Base-by-base conservation (phyloP, 2,797 vertebrate genomes). In the Lepus oiostolus region DNA sequence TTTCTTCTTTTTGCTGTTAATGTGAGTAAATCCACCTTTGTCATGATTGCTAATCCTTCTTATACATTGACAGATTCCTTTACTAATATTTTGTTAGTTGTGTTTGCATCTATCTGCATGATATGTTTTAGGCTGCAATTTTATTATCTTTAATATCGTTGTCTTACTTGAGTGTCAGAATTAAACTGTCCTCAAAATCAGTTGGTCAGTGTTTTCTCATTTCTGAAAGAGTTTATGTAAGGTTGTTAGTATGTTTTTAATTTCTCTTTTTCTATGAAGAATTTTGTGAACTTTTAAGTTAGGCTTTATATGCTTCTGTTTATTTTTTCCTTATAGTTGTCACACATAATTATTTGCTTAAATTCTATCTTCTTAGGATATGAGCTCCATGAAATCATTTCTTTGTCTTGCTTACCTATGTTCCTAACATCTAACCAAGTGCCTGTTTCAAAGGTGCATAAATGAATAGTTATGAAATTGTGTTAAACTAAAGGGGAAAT, bases 221-320 rank as follows among this genome's bases (percentile, higher is more conserved):
- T 81, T 86, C 30, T 74, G 4, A 54, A 65, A 52, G 81, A 35
- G 60, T 94, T 65, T 68, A 68, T 76, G 22, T 35, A 81, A 28
- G 50, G 50, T 52, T 93, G 86, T 10, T 70, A 52, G 54, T 88
- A 42, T 83, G 38, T 94, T 21, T 62, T 81, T 94, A 74, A 84
- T 42, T 2, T 71, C 22, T 87, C 30, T 71, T 77, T 50, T 70
- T 71, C 60, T 85, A 54, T 54, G 83, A 72, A 50, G 42, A 35
- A n/a, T 71, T 82, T 63, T 83, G 42, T 77, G 63, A 82, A 76
- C 62, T 90, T 90, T 86, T 93, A 85, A 90, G n/a, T 86, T 90
- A 70, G 54, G 14, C 32, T 86, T 70, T 71, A n/a, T 74, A 17
- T 84, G 60, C 50, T 95, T 86, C 60, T 82, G 42, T 68, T n/a